A percentile compares a stretch with the other conserved stretches of the same genome.
These are phyloP conservation scores for Poecilobothrus nobilitatus DNA, from an alignment of 2,888 invertebrate genomes.

Conservation along the genomic window DNA sequence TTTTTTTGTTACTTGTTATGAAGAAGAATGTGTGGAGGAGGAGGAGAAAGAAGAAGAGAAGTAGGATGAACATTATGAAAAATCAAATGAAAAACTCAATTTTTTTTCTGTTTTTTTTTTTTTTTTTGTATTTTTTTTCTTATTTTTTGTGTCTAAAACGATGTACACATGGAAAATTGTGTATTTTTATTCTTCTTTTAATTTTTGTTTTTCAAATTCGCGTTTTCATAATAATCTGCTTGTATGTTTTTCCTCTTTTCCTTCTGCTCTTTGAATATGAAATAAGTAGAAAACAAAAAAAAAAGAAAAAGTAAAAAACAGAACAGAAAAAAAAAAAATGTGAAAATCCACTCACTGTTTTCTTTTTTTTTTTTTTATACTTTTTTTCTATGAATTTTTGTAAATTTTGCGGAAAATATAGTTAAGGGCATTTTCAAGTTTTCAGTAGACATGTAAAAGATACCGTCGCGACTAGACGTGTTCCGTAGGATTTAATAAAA, in stretches of 20 bases:
- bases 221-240: neutral
- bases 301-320: too few species aligned
- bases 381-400: slow-evolving; percentile 4
- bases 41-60: too few species aligned
- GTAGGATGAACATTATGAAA: too few species aligned
- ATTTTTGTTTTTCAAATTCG: neutral
- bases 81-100: neutral
- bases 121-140: neutral
- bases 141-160: neutral
- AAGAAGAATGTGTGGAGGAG: too few species aligned
- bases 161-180: neutral
- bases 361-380: neutral
- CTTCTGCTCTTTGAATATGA: neutral
- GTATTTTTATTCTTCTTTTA: neutral
- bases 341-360: neutral
- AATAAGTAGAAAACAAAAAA: too few species aligned
- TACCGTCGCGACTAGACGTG: slow-evolving; percentile 2
- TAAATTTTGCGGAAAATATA: slow-evolving; percentile 1
- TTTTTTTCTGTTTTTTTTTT: neutral
- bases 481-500: neutral
- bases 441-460: slow-evolving; percentile 6
- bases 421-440: slow-evolving; percentile 6
- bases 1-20: too few species aligned
- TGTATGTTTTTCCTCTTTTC: neutral
- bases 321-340: too few species aligned